A percentile compares a stretch with the other conserved stretches of the same genome.
These are phyloP conservation scores for Halictus ligatus DNA, from an alignment of 2,888 invertebrate species.

Conservation along the genomic window DNA sequence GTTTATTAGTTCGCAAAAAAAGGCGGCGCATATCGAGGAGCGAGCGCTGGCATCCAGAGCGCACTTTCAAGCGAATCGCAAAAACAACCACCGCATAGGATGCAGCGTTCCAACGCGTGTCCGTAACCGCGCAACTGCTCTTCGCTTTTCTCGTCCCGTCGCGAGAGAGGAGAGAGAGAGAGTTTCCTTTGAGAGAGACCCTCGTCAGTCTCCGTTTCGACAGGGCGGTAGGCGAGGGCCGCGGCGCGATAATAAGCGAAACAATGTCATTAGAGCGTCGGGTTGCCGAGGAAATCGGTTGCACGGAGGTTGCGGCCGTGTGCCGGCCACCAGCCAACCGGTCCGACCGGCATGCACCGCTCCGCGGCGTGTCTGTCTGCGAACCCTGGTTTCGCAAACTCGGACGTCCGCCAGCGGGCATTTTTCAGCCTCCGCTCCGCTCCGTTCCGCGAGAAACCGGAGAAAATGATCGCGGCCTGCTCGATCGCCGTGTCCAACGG, in stretches of 20 bases:
- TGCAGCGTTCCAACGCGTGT: slow-evolving; percentile 25
- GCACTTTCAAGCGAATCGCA: slow-evolving; percentile 39
- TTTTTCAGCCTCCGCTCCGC: slow-evolving; percentile 42
- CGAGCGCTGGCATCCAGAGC: slow-evolving; percentile 16
- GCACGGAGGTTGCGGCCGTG: not conserved
- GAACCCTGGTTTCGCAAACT: slow-evolving; percentile 67
- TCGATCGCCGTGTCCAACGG: slow-evolving; percentile 53
- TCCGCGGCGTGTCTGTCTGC: not conserved
- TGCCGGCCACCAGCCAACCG: not conserved
- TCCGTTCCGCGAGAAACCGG: slow-evolving; percentile 10
- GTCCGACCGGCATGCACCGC: not conserved
- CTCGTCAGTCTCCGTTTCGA: not conserved
- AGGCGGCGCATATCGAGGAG: slow-evolving; percentile 13
- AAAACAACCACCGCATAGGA: slow-evolving; percentile 31
- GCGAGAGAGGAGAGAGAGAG: not conserved
- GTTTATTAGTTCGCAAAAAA: slow-evolving; percentile 11
- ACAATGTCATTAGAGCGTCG: slow-evolving; percentile 10
- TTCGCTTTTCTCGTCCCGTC: not conserved
- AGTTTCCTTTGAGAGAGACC: not conserved
- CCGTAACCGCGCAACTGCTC: not conserved
- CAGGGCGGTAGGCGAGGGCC: slow-evolving; percentile 14
- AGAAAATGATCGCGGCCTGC: slow-evolving; percentile 50
- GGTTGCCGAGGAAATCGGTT: not conserved
- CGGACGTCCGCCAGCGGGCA: slow-evolving; percentile 69
- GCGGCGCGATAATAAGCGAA: slow-evolving; percentile 12